Evolutionary conservation across 2,888 invertebrate genomes (phyloP), one percentile per base, ranked within the genome.

Genomic region (Mamestra brassicae): DNA sequence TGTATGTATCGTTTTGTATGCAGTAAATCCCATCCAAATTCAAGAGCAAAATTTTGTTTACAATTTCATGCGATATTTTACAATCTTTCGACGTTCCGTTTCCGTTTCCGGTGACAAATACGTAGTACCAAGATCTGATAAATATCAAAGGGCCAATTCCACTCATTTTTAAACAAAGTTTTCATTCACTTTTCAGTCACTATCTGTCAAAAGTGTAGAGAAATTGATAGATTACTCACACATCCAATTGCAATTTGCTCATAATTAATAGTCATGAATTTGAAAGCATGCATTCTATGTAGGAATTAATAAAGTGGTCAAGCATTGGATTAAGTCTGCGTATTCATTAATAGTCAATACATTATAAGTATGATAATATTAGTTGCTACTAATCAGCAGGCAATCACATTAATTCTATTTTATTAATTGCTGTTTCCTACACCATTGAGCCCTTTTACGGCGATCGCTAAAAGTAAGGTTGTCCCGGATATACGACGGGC

Each of bases 231-330:
- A 17, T 11, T 62, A 50, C 62, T n/a, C 47, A 45, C 55, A 55
- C 11, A 42, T 4, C n/a, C 4, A 57, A 38, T 45, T 34, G 0
- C 17, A 38, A 58, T n/a, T 50, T 38, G 15, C 47, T 17, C 47
- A 45, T 50, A 4, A 63, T 74, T 50, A 74, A 50, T 74, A 74
- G 15, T n/a, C 62, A 74, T 74, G 62, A 42, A 50, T 74, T 62
- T 57, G 13, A 62, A 73, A 73, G 47, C 17, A 42, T 38, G 54
- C 61, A 73, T 62, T 34, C 45, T 62, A 55, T 4, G 45, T 50
- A 36, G 26, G 13, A 47, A 26, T 55, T 62, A 62, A 62, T 71
- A 38, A 38, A 50, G 17, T 74, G 11, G 2, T 50, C 38, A 45
- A n/a, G 34, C 55, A 50, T 38, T 72, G 11, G 8, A 54, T 54